phyloP scores from a whole-genome alignment of 1,140 invertebrate species.

The Bradynema listronoti region DNA sequence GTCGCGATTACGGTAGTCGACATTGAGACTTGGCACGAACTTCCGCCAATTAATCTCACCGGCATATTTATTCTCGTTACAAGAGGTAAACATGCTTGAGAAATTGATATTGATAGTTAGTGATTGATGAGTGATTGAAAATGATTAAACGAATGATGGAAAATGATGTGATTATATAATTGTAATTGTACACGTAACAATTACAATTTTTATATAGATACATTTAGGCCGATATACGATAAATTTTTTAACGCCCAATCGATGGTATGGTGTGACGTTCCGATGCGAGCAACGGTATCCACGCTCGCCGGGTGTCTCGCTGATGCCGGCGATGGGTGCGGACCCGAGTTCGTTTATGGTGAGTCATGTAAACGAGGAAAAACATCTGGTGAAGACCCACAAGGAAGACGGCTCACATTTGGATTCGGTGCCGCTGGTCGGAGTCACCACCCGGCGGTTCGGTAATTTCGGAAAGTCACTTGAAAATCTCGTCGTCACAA shows the following conservation, averaged over 20 bases:
- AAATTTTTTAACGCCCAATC: constrained; percentile 47
- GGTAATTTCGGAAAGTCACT: constrained; percentile 33
- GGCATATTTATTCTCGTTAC: constrained; percentile 50
- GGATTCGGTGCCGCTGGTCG: constrained; percentile 25
- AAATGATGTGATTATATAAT: no score
- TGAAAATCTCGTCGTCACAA: constrained; percentile 41
- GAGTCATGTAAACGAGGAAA: constrained; percentile 35
- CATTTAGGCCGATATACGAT: constrained; percentile 53
- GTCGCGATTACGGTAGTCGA: constrained; percentile 49
- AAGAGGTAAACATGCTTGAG: constrained; percentile 30
- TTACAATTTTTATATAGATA: no score
- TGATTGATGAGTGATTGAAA: neutral
- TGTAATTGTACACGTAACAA: no score
- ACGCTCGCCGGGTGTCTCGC: neutral
- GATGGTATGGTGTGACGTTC: constrained; percentile 51
- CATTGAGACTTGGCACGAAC: constrained; percentile 38
- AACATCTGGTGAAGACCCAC: constrained; percentile 42
- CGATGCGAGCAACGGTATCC: constrained; percentile 38
- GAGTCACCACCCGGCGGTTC: constrained; percentile 13
- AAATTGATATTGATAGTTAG: no score
- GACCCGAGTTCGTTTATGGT: constrained; percentile 16
- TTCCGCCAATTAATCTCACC: constrained; percentile 45
- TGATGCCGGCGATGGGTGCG: constrained; percentile 31
- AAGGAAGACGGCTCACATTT: constrained; percentile 28
- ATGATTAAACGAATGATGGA: constrained; percentile 3